Evolutionary conservation across 2,888 invertebrate species (phyloP), one percentile per base, ranked within the genome.

Genomic region (Himalopsyche japonica): DNA sequence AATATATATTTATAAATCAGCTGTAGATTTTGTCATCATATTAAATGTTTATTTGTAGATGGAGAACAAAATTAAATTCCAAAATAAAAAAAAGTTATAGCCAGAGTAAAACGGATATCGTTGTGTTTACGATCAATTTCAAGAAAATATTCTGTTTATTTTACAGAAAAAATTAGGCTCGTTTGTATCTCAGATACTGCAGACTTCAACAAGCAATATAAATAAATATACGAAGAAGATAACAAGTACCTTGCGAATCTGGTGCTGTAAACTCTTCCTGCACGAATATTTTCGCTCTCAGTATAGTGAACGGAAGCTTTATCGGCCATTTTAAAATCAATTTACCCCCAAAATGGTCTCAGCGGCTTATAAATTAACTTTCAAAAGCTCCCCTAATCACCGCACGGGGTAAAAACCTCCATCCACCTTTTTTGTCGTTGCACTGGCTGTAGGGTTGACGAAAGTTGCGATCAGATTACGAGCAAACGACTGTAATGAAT

Each of bases 251-350:
- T 15, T 43, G 3, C 43, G 43, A 43, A 57, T 57, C 57, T 1
- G 24, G 57, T 20, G 57, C 57, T 57, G 57, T 20, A 57, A n/a
- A 57, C n/a, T 70, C 30, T 80, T 80, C 80, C 70, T 70, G 20
- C 80, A 12, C 18, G 20, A 37, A 34, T 34, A 57, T 57, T 57
- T 57, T 20, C 57, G 5, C 20, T 57, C 57, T 20, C 57, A 57
- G 57, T 57, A 43, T 15, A 15, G 57, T 7, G 57, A n/a, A 20
- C 57, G 20, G 76, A 43, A 80, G 81, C 76, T 76, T 84, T 84
- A 84, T 81, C 80, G 83, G 80, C 83, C 80, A 80, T 84, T 84
- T 84, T 84, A 84, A 84, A 84, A 81, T 84, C 83, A 84, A 84
- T 84, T 84, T 84, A 77, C 76, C 79, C 34, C n/a, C 70, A 30